phyloP scores from a whole-genome alignment of 2,113 vertebrate species.

The Bos javanicus region DNA sequence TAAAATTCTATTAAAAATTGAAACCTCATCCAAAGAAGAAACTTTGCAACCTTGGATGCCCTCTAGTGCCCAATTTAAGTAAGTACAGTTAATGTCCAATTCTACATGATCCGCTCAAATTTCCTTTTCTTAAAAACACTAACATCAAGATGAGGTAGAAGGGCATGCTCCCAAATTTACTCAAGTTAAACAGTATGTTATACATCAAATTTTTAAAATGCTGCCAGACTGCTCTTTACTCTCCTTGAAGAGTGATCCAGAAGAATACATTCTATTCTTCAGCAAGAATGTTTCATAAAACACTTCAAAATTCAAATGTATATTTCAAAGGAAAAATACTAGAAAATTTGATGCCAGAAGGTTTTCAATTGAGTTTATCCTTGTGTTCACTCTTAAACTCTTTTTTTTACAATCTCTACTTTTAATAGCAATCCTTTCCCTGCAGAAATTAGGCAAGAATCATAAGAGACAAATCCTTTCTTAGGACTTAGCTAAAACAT shows the following conservation, averaged over 20 bases:
- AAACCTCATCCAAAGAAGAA: background rate
- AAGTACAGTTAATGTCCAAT: background rate
- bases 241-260: background rate
- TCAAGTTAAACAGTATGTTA: background rate
- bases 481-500: fast-evolving
- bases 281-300: background rate
- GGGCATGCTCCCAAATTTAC: too few relatives aligned
- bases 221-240: background rate
- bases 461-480: background rate
- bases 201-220: background rate
- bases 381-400: background rate
- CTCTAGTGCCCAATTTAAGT: conserved; percentile 72
- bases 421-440: background rate
- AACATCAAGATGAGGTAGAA: background rate
- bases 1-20: background rate
- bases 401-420: background rate
- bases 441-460: background rate
- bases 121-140: background rate
- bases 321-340: background rate
- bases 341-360: background rate
- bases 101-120: background rate
- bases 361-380: background rate
- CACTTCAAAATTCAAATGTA: background rate
- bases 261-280: background rate
- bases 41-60: conserved; percentile 65